Evolutionary conservation across 2,113 vertebrate species (phyloP).

Genomic region (Calypte anna): DNA sequence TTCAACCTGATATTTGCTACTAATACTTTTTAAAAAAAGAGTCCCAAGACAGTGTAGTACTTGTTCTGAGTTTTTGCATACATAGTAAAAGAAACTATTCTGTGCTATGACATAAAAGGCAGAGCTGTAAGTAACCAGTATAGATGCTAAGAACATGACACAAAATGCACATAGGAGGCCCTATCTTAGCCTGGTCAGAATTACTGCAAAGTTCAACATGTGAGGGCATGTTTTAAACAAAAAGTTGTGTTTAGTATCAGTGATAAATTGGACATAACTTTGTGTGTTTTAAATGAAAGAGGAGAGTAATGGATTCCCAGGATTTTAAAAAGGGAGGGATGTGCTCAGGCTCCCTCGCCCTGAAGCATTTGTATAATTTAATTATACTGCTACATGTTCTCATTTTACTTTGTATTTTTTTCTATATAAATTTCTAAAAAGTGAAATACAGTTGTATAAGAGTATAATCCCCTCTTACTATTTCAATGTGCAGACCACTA

Average conservation of each 20-base stretch:
- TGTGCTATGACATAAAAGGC: not conserved
- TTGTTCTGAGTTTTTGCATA: not conserved
- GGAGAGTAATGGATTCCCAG: not conserved
- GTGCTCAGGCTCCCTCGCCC: not conserved
- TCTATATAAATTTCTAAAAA: not conserved
- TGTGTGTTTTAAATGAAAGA: not conserved
- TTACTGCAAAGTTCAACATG: not conserved
- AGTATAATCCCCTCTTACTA: not conserved
- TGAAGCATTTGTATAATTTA: not conserved
- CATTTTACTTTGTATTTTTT: not conserved
- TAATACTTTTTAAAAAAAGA: not conserved
- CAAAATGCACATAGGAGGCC: not conserved
- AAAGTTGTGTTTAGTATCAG: not conserved
- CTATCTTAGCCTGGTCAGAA: not conserved
- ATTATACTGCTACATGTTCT: not conserved
- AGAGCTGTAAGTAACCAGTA: not conserved
- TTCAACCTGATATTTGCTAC: not conserved
- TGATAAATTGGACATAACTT: not conserved
- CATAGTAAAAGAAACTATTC: not conserved
- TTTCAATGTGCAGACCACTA: conserved; percentile 76
- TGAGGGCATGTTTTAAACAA: not conserved
- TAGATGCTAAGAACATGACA: not conserved
- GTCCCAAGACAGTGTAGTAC: rapidly evolving
- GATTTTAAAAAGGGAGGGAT: not conserved
- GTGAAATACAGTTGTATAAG: not conserved